Evolutionary conservation across 2,113 vertebrate species (phyloP).

Genomic region (Nasalis larvatus): DNA sequence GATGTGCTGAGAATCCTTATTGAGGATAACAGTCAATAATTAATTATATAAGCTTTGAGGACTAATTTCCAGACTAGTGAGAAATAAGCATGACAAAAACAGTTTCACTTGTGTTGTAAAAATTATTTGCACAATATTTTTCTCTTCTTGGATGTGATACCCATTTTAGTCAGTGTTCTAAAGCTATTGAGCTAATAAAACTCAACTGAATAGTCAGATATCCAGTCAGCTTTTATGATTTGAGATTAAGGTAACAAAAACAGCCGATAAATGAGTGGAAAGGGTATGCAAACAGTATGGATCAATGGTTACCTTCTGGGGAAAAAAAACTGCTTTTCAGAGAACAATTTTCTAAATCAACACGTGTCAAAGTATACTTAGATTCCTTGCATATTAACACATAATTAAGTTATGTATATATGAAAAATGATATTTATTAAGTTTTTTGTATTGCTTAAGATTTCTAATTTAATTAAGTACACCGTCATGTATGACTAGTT

Average conservation of each 20-base stretch:
- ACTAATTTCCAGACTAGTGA: neutral
- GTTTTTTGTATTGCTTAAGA: neutral
- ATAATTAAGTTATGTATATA: neutral
- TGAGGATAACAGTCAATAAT: neutral
- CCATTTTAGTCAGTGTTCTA: neutral
- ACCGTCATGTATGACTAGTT: neutral
- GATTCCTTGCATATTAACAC: neutral
- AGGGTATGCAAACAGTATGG: neutral
- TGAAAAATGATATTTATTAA: neutral
- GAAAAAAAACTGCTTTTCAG: slow-evolving; percentile 25
- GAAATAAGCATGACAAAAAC: neutral
- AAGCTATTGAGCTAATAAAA: neutral
- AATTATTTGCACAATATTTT: neutral
- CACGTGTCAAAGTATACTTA: neutral
- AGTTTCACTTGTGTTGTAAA: neutral
- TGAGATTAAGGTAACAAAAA: slow-evolving; percentile 35
- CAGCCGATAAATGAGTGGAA: neutral
- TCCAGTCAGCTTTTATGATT: neutral
- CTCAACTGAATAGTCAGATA: neutral
- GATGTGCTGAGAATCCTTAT: neutral
- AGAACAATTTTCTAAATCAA: neutral
- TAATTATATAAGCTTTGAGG: neutral
- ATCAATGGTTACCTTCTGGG: neutral
- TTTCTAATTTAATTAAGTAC: slow-evolving; percentile 29
- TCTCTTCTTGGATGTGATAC: neutral